Evolutionary conservation across 2,113 vertebrate species (phyloP).

Genomic region (Pyxicephalus adspersus): DNA sequence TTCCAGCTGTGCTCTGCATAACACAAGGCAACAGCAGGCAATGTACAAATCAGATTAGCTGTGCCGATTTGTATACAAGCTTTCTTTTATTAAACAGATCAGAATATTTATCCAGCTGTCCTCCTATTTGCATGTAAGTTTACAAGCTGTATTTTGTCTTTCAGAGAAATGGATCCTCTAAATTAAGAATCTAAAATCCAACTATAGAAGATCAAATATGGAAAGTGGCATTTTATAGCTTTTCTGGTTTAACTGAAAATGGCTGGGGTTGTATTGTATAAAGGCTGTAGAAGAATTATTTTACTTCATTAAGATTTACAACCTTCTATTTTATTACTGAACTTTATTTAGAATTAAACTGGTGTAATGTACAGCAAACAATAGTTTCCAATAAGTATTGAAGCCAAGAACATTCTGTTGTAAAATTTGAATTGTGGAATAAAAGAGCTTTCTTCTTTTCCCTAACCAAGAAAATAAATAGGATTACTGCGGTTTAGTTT

Average conservation of each 20-base stretch:
- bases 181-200: background rate
- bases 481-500: constrained; percentile 3
- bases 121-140: background rate
- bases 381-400: background rate
- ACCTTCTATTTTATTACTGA: background rate
- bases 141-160: constrained; percentile 57
- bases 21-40: constrained; percentile 1
- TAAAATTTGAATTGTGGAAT: background rate
- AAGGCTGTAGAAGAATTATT: no score
- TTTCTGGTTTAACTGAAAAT: constrained; percentile 1
- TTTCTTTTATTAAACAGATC: constrained; percentile 7
- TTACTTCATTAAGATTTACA: background rate
- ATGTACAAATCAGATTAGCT: constrained; percentile 26
- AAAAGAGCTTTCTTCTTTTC: background rate
- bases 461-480: background rate
- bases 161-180: constrained; percentile 76
- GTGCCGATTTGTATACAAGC: constrained; percentile 12
- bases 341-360: background rate
- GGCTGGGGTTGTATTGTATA: background rate
- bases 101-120: background rate
- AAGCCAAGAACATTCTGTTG: constrained; percentile 15
- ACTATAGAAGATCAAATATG: background rate
- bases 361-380: background rate
- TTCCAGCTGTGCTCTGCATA: background rate
- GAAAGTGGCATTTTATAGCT: background rate